Percentiles rank a stretch among this genome's conserved stretches.
Conservation (phyloP, 2,113 vertebrate genomes). For the Pomatostomus ruficeps region DNA sequence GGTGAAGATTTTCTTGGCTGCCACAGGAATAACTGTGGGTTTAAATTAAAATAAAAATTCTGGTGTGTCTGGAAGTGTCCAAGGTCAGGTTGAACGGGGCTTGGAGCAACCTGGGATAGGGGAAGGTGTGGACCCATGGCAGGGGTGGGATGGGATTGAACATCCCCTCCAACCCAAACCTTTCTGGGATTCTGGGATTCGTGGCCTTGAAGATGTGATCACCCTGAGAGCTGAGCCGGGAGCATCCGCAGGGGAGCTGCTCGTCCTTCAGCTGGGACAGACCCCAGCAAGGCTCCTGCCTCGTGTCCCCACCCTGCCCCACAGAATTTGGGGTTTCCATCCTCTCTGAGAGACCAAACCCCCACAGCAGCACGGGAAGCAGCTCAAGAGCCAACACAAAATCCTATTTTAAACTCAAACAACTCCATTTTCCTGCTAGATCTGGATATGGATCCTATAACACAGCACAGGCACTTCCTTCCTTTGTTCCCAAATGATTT, state of each 20-base stretch:
- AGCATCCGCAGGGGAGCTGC: background rate
- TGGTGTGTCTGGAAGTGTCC: background rate
- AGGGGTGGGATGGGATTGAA: background rate
- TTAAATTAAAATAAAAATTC: background rate
- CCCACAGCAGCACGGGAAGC: background rate
- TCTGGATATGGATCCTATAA: background rate
- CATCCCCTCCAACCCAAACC: background rate
- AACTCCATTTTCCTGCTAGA: background rate
- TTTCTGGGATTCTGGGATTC: background rate
- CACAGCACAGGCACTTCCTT: background rate
- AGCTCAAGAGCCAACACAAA: background rate
- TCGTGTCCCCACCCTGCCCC: fast-evolving
- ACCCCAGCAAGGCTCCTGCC: background rate
- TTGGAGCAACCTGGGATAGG: background rate
- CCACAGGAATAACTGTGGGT: background rate
- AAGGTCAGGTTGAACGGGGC: background rate
- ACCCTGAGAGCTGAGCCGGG: background rate
- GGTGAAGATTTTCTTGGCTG: background rate
- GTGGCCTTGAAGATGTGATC: background rate
- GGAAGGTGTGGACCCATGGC: too few species aligned
- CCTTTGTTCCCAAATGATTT: background rate
- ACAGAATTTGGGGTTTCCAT: background rate
- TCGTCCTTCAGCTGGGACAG: background rate
- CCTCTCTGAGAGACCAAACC: background rate
- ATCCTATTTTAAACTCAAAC: fast-evolving